Percentiles rank a stretch among this genome's conserved stretches.
Conservation (phyloP, 1,140 invertebrate species). For the Scaptomyza montana region DNA sequence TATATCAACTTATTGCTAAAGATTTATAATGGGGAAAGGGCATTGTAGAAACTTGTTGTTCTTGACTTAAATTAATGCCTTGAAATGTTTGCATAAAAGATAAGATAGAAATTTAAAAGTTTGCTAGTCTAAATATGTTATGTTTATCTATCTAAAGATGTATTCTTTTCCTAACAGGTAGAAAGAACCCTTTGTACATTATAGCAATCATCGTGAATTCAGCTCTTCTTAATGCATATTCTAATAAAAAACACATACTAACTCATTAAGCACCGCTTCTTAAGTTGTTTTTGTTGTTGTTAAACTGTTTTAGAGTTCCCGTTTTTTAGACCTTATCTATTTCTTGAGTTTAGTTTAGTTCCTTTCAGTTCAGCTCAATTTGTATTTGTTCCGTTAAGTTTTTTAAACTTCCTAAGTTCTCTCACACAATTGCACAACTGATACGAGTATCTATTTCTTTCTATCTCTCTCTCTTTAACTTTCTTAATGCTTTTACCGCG, state of each 20-base stretch:
- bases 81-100: no score
- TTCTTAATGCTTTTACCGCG: slow-evolving; percentile 13
- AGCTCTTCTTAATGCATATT: slow-evolving; percentile 5
- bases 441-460: slow-evolving; percentile 20
- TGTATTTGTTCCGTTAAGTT: slow-evolving; percentile 1
- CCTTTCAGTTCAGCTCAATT: slow-evolving; percentile 1
- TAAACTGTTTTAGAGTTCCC: slow-evolving; percentile 6
- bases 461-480: slow-evolving; percentile 2
- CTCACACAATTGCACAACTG: no score
- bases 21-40: no score
- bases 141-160: no score
- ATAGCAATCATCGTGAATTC: neutral
- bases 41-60: no score
- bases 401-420: slow-evolving; percentile 1
- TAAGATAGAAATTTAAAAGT: no score
- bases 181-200: no score
- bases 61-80: no score
- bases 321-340: neutral
- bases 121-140: no score
- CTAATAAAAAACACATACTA: slow-evolving; percentile 14
- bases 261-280: slow-evolving; percentile 9
- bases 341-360: slow-evolving; percentile 11
- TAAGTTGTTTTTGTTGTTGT: slow-evolving; percentile 36
- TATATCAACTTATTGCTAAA: neutral
- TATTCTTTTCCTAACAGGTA: no score